These are phyloP conservation scores for Dichetophora obliterata DNA, from an alignment of 2,888 invertebrate genomes.

Conservation along the genomic window DNA sequence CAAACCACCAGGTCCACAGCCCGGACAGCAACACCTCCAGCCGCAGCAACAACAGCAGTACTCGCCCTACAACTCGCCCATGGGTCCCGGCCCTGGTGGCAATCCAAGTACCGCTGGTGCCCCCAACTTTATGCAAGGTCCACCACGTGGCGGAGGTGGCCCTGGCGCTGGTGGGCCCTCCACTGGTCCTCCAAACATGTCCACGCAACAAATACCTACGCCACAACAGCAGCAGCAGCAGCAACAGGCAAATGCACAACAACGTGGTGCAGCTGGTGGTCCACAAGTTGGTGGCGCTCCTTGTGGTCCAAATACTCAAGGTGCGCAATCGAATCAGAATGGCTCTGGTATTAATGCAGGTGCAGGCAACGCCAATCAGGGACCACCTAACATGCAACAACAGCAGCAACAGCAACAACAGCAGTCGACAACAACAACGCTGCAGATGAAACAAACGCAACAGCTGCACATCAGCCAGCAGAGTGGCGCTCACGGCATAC, in stretches of 20 bases:
- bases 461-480: slow-evolving; percentile 89
- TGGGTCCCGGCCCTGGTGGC: slow-evolving; percentile 73
- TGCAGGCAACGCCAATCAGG: slow-evolving; percentile 54
- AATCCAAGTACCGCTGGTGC: slow-evolving; percentile 53
- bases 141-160: slow-evolving; percentile 56
- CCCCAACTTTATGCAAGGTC: slow-evolving; percentile 66
- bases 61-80: slow-evolving; percentile 77
- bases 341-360: slow-evolving; percentile 57
- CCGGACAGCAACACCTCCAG: slow-evolving; percentile 50
- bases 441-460: slow-evolving; percentile 90
- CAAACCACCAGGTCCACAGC: slow-evolving; percentile 58
- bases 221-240: slow-evolving; percentile 50
- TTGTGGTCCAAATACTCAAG: slow-evolving; percentile 51
- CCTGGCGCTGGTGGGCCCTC: slow-evolving; percentile 51
- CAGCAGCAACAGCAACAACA: slow-evolving; percentile 58
- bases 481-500: slow-evolving; percentile 82
- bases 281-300: slow-evolving; percentile 50
- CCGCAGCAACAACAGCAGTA: slow-evolving; percentile 72
- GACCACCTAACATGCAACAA: slow-evolving; percentile 51
- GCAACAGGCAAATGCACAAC: slow-evolving; percentile 49
- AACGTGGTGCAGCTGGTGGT: slow-evolving; percentile 38
- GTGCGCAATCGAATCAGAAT: slow-evolving; percentile 56
- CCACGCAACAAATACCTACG: slow-evolving; percentile 54
- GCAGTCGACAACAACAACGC: slow-evolving; percentile 71
- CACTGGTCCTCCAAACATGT: slow-evolving; percentile 54